Base-by-base conservation (phyloP, 2,888 invertebrate species). In the Aspidiotus rigidus region DNA sequence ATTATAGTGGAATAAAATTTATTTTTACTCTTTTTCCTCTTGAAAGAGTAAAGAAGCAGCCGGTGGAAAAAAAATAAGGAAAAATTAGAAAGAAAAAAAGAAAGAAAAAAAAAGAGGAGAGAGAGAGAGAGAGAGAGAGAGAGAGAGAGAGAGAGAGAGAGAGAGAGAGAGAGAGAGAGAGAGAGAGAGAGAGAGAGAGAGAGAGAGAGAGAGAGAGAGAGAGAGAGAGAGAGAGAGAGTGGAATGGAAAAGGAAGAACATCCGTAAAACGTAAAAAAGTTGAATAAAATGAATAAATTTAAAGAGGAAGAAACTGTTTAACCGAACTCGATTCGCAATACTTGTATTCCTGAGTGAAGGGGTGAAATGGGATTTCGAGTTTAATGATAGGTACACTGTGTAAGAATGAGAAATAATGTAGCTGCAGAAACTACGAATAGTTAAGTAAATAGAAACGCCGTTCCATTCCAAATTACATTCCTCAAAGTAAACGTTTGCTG, bases 401-500 rank as follows among this genome's bases (percentile, higher is more conserved):
- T 59, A 42, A 17, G 49, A 67, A 59, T 67, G 60, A 67, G 67
- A 67, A 59, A 60, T 67, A 67, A 67, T 67, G 67, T 59, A 67
- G 67, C 67, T n/a, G n/a, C n/a, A n/a, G n/a, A n/a, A n/a, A n/a
- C n/a, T 67, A 39, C 67, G 60, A 59, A 59, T 59, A 57, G 44
- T 28, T 28, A 5, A 41, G 41, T 28, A 67, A 59, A 40, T 41
- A 60, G 57, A 67, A 67, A 59, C 49, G 60, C 59, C 67, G 59
- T 67, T 67, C 44, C 28, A 41, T 44, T 67, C 49, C 60, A 67
- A 67, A 67, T 67, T 67, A 67, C 67, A 67, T 67, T 67, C 67
- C 67, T 67, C 59, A 67, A 67, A 57, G 67, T 67, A 67, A 67
- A 67, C 67, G 57, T 67, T 67, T 60, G 41, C 28, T 60, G 67